Base-by-base conservation (phyloP, 2,888 invertebrate genomes). In the Syritta pipiens region DNA sequence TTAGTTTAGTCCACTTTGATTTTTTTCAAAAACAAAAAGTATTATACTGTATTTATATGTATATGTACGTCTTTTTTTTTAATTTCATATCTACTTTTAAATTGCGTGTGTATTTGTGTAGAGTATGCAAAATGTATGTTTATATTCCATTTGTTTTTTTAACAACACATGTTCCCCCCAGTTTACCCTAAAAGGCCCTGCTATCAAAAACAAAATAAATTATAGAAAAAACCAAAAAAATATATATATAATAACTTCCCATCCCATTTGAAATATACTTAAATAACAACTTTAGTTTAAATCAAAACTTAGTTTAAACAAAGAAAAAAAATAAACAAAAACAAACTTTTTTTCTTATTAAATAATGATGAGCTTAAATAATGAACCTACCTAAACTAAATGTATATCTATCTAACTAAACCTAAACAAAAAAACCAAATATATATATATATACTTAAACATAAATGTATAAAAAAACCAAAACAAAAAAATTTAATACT, bases 381-480 rank as follows among this genome's bases (percentile, higher is more conserved):
- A 60, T 19, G 19, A 35, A 44, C 5, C 1, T 32, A 40, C 20
- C 26, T 22, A 42, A 37, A 59, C 35, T n/a, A 12, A 57, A 22
- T 24, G 40, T 40, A 37, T 53, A 62, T 51, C 55, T 35, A 44
- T 44, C 24, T 40, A 40, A 65, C 22, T 22, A 32, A 14, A 14
- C 37, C 37, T 37, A 46, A 68, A 67, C 6, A 55, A 19, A 51
- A 26, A 12, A 60, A 12, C 14, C 30, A 35, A 57, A 20, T 40
- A 40, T 40, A 69, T 69, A 81, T 76, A 82, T 69, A 81, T 68
- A 76, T 77, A 74, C 81, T 82, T 74, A 71, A 83, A 83, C 83
- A 59, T 63, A 63, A 68, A 51, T 59, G 69, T 81, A 69, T 60
- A 77, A 71, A 69, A 67, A 68, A 62, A 72, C 59, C 72, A 74